Base-by-base conservation (phyloP, 1,140 invertebrate genomes). In the Drosophila suzukii region DNA sequence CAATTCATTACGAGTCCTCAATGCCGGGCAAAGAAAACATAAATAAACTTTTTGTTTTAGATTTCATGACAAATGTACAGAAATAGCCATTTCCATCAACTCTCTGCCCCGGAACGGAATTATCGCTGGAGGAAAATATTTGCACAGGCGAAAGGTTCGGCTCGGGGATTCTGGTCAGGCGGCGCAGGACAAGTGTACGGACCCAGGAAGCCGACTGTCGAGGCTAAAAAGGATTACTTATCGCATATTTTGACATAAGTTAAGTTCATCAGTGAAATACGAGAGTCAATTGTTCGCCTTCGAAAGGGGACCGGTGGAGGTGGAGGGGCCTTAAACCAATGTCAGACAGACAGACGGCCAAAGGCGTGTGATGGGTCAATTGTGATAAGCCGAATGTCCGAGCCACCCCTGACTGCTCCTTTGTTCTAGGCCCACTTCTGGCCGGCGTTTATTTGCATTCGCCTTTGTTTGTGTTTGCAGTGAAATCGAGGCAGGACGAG, bases 231-330 rank as follows among this genome's bases (percentile, higher is more conserved):
- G 85, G 85, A 90, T 90, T 90, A 90, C 89, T 91, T 91, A 91
- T 86, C 89, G 84, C 85, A 91, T 91, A 90, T 91, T 91, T 91
- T 91, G 89, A 91, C 89, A 91, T 91, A 91, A 91, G 89, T 89
- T 91, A 91, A 91, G 84, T 89, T 91, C 88, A 86, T 88, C 89
- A 91, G 78, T 81, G 88, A 90, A 90, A 90, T 85, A 90, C 78
- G 85, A 90, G 85, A 90, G 85, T 89, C 84, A 89, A 89, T 89
- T 89, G 77, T 90, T 73, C 63, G 43, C 1, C 7, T 30, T 34
- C 59, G 36, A 49, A 8, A 15, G 49, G 51, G 11, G n/a, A 51
- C 11, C 11, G 46, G 36, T 24, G 62, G 17, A 44, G 30, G 62
- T 44, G 39, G 44, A 30, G 66, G 72, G 46, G 61, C 50, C 51